Conservation (phyloP, 2,113 vertebrate genomes). For the Percopsis transmontana region DNA sequence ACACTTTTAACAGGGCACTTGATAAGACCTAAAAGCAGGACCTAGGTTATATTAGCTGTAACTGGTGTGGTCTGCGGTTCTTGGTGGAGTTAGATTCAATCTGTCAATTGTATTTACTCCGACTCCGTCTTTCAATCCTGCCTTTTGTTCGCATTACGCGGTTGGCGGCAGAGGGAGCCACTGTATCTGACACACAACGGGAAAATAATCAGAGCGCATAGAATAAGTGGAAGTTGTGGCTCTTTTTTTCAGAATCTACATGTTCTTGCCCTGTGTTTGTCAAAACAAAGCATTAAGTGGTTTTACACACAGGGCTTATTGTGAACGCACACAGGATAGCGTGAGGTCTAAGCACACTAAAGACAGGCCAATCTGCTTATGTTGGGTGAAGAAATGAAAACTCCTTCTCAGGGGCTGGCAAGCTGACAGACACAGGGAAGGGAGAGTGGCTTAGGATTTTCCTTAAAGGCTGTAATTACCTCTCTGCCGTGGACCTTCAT, state of each 20-base stretch:
- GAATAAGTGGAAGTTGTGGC: slow-evolving; percentile 22
- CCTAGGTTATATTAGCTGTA: slow-evolving; percentile 1
- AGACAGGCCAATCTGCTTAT: slow-evolving; percentile 49
- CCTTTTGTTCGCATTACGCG: slow-evolving; percentile 12
- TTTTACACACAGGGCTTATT: slow-evolving; percentile 62
- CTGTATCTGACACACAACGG: slow-evolving; percentile 56
- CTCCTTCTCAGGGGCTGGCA: slow-evolving; percentile 51
- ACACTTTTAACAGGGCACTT: no score
- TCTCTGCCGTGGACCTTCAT: slow-evolving; percentile 64
- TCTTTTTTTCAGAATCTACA: slow-evolving; percentile 12
- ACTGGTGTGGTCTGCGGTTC: slow-evolving; percentile 4
- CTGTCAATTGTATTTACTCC: slow-evolving; percentile 17
- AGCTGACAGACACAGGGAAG: slow-evolving; percentile 51
- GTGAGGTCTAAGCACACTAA: slow-evolving; percentile 49
- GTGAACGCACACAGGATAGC: slow-evolving; percentile 48
- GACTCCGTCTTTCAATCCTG: background rate
- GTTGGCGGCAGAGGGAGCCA: slow-evolving; percentile 75
- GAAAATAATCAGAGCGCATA: slow-evolving; percentile 2
- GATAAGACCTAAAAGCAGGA: background rate
- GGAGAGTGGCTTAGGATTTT: slow-evolving; percentile 61
- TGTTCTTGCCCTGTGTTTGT: slow-evolving; percentile 63
- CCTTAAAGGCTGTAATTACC: slow-evolving; percentile 73
- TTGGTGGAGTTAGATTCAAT: slow-evolving; percentile 22
- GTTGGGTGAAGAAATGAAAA: slow-evolving; percentile 62
- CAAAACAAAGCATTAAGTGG: slow-evolving; percentile 70